Evolutionary conservation across 2,797 vertebrate genomes (phyloP).

Genomic region (Paguma larvata): DNA sequence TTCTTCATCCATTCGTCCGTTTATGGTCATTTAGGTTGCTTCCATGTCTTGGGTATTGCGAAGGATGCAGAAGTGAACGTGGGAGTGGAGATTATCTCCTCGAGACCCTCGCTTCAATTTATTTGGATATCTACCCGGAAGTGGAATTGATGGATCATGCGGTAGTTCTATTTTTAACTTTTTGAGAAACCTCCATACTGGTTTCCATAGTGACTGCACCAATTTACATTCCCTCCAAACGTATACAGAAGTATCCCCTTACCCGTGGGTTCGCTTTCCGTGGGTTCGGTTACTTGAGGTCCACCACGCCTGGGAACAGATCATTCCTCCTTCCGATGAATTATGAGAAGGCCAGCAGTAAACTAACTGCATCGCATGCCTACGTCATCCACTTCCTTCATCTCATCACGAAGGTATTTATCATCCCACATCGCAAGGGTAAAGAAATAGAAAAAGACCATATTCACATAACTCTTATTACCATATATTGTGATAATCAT

Average conservation of each 20-base stretch:
- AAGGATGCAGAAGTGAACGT: not conserved
- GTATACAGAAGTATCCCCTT: not conserved
- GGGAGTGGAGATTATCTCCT: not conserved
- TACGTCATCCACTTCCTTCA: not conserved
- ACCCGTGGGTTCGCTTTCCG: not conserved
- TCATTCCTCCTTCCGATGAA: not conserved
- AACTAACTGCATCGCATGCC: not conserved
- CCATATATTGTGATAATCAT: not conserved
- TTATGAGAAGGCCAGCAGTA: not conserved
- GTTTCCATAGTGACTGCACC: not conserved
- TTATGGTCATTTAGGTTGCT: not conserved
- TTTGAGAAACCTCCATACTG: not conserved
- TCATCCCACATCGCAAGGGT: not conserved
- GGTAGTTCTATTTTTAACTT: not conserved
- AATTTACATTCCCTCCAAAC: not conserved
- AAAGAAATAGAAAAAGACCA: not conserved
- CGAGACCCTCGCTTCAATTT: not conserved
- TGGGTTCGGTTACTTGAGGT: not conserved
- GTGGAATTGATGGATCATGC: not conserved
- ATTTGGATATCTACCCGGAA: not conserved
- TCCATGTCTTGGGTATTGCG: not conserved
- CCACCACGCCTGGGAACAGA: not conserved
- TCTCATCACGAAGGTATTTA: not conserved
- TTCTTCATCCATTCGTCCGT: not conserved
- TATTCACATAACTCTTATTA: not conserved